Base-by-base conservation (phyloP, 1,140 invertebrate species). In the Saccostrea cuccullata region DNA sequence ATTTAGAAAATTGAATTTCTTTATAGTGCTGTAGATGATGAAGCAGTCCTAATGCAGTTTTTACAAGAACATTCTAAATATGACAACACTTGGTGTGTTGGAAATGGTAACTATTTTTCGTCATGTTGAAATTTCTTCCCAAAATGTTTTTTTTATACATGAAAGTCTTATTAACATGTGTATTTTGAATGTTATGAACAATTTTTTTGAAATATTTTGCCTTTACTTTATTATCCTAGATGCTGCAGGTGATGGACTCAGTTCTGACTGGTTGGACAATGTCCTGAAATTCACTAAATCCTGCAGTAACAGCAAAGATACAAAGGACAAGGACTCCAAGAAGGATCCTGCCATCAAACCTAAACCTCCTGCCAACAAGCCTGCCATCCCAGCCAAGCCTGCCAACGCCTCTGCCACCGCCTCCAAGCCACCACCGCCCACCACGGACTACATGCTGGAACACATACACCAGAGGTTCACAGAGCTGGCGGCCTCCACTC, bases 381-480 rank as follows among this genome's bases (percentile, higher is more conserved):
- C 58, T 77, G 82, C 30, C 64, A 77, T 77, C 70, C 70, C 70
- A 13, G 70, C 70, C 70, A 77, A 77, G 30, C 70, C 70, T 36
- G 15, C 70, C 70, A 77, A 26, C 12, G 23, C 70, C 30, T 30
- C 26, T 36, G 15, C 70, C 70, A 77, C 70, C 12, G 23, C 70
- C 70, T 30, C 26, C 30, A 77, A 77, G 26, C 70, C 70, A 23
- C 70, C 70, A 1, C 70, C 56, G 12, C 40, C 88, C 0, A 89
- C 88, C 13, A 90, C 92, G 9, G 91, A 91, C 56, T 92, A 93
- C 70, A 91, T 93, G 26, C 88, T 94, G 58, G 93, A 94, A 87
- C 92, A 93, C 86, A 93, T 94, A 13, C 92, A 94, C 55, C 91
- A 91, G 73, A 89, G 93, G 13, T 94, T 94, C 86, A 90, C 90